A percentile compares a stretch with the other conserved stretches of the same genome.
Evolutionary conservation across 2,888 invertebrate genomes (phyloP).

Genomic region (Gastrophysa polygoni): DNA sequence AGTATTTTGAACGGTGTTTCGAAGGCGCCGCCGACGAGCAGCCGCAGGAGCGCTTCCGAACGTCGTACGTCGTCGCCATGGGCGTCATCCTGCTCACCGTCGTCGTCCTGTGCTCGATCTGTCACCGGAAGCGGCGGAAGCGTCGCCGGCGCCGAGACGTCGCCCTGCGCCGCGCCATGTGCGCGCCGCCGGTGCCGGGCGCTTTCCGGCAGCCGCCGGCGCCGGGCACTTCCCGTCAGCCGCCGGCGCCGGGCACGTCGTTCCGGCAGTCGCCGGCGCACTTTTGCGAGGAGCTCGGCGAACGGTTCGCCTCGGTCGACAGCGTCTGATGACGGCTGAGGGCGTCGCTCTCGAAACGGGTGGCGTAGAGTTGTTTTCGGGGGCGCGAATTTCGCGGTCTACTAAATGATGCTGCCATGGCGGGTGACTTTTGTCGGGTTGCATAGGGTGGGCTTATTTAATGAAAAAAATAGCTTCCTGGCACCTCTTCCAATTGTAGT

Average conservation of each 20-base stretch:
- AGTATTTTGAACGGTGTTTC: too few species aligned
- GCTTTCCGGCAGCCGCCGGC: slow-evolving; percentile 56
- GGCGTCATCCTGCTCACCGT: slow-evolving; percentile 59
- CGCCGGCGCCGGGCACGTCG: slow-evolving; percentile 53
- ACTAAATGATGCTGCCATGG: too few species aligned
- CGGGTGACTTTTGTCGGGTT: too few species aligned
- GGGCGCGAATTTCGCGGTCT: slow-evolving; percentile 13
- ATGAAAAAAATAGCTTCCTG: too few species aligned
- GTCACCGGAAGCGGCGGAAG: slow-evolving; percentile 61
- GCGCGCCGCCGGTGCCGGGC: slow-evolving; percentile 54
- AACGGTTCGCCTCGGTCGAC: slow-evolving; percentile 64
- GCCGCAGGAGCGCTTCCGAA: slow-evolving; percentile 47
- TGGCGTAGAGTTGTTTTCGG: too few species aligned
- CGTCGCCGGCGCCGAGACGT: slow-evolving; percentile 59
- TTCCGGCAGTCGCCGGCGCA: slow-evolving; percentile 58
- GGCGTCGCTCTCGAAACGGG: slow-evolving; percentile 44
- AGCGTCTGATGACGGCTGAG: slow-evolving; percentile 62
- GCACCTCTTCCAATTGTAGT: too few species aligned
- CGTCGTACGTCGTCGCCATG: slow-evolving; percentile 53
- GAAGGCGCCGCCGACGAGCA: slow-evolving; percentile 54
- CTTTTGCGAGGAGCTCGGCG: slow-evolving; percentile 64
- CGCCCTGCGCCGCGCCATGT: slow-evolving; percentile 58
- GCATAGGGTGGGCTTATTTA: too few species aligned
- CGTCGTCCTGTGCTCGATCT: slow-evolving; percentile 60
- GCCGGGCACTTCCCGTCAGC: too few species aligned